These are phyloP conservation scores for Speoplatyrhinus poulsoni DNA, from an alignment of 2,113 vertebrate species.

Conservation along the genomic window DNA sequence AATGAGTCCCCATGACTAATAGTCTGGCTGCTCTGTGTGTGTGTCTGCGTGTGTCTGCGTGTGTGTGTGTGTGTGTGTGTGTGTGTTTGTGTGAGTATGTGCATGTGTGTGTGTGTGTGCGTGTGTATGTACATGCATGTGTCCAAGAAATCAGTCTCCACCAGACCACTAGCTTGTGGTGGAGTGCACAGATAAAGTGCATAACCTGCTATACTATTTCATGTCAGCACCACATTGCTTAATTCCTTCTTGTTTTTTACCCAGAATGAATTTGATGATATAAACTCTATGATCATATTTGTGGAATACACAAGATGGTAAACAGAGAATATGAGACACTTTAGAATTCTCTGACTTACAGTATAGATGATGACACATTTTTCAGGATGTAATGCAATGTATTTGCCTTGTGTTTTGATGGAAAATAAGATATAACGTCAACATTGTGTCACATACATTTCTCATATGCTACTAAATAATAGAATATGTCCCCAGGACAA, in stretches of 20 bases:
- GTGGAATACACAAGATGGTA: no score
- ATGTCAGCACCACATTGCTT: slow-evolving; percentile 41
- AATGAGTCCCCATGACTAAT: slow-evolving; percentile 73
- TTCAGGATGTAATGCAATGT: no score
- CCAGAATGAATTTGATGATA: no score
- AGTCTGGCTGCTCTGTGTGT: slow-evolving; percentile 52
- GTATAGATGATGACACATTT: no score
- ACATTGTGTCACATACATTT: background rate
- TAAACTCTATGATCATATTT: no score
- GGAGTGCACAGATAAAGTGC: slow-evolving; percentile 8
- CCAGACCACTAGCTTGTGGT: slow-evolving; percentile 39
- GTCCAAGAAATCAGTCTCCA: slow-evolving; percentile 14
- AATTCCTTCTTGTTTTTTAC: no score
- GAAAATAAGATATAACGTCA: background rate
- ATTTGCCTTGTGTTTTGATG: no score
- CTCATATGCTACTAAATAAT: background rate
- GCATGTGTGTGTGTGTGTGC: no score
- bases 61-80: slow-evolving; percentile 31
- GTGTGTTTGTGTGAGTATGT: background rate
- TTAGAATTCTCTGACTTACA: no score
- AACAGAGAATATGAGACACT: no score
- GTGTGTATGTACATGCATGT: background rate
- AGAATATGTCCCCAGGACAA: background rate
- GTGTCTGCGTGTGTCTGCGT: slow-evolving; percentile 19
- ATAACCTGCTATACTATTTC: slow-evolving; percentile 29